Base-by-base conservation (phyloP, 2,888 invertebrate species). In the Phyllotreta striolata region DNA sequence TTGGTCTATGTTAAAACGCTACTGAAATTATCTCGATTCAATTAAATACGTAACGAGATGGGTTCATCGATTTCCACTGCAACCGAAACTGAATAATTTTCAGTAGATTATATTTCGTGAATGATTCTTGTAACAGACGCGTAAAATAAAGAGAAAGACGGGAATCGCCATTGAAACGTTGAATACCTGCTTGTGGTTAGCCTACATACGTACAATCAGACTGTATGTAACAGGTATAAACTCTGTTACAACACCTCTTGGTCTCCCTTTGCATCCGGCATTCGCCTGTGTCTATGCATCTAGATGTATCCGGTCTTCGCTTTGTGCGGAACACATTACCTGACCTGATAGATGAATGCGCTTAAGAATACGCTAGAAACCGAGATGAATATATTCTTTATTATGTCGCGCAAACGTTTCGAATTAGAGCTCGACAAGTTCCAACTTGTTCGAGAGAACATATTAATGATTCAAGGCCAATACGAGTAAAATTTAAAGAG, bases 121-220 rank as follows among this genome's bases (percentile, higher is more conserved):
- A 71, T 71, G 69, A 71, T 67, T 66, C 58, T 41, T 41, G 51
- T 58, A 51, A 51, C 58, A 58, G 49, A n/a, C n/a, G 41, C 49
- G 49, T 12, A 12, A 58, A 12, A 46, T 40, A 34, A 35, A 49
- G 58, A 58, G 63, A 66, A 62, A 68, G 64, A 63, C 66, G 60
- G 63, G 56, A 65, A 70, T 67, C 68, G 69, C 70, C 71, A 71
- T 71, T 71, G 69, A 70, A 67, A 52, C 49, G 52, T 49, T 57
- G 51, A 38, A 60, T 14, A 54, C 59, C 61, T 57, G 54, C 62
- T 57, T 64, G 43, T 58, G 51, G 51, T 49, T 49, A 58, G 58
- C 47, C 56, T 56, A 57, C 47, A 57, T 58, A 58, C 51, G 49
- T 51, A 51, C 49, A 41, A 41, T 58, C 41, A 40, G 51, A 7